Percentiles rank a stretch among this genome's conserved stretches.
Conservation (phyloP, 30 jellyfish, hydroid and myxozoan species). For the Rhopilema esculentum region DNA sequence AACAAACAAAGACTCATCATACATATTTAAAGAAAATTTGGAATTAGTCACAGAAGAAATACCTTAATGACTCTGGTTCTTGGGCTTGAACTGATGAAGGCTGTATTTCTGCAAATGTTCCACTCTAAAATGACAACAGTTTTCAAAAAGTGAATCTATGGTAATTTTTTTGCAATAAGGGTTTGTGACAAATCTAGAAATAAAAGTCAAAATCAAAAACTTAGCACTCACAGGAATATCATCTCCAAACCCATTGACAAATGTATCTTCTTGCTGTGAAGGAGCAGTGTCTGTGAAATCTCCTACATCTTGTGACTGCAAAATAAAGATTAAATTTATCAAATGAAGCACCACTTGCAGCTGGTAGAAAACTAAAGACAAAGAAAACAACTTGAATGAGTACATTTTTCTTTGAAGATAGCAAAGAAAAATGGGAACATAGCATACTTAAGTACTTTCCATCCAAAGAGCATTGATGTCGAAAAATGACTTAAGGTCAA, state of each 20-base stretch:
- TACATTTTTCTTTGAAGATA: too few species aligned
- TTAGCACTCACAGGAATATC: constrained; percentile 54
- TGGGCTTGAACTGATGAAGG: constrained; percentile 64
- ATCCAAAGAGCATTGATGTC: too few species aligned
- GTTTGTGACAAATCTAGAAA: not conserved
- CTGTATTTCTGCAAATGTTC: constrained; percentile 12
- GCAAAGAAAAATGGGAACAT: too few species aligned
- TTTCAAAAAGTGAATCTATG: not conserved
- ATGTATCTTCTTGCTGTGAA: constrained; percentile 60
- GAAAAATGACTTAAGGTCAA: too few species aligned
- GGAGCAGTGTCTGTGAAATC: not conserved
- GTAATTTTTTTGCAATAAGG: too few species aligned
- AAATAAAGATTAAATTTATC: not conserved
- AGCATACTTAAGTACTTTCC: too few species aligned
- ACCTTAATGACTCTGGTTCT: constrained; percentile 93
- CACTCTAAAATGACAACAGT: constrained; percentile 4
- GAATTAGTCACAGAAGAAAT: not conserved
- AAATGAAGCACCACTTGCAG: not conserved
- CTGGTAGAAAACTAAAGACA: too few species aligned
- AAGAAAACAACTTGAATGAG: not conserved
- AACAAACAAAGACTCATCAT: too few species aligned
- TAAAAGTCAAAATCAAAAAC: not conserved
- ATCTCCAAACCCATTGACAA: constrained; percentile 81
- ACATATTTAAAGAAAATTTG: too few species aligned
- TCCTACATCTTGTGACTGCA: not conserved